Conservation (phyloP, 1,140 invertebrate genomes). For the Drosophila bifasciata region DNA sequence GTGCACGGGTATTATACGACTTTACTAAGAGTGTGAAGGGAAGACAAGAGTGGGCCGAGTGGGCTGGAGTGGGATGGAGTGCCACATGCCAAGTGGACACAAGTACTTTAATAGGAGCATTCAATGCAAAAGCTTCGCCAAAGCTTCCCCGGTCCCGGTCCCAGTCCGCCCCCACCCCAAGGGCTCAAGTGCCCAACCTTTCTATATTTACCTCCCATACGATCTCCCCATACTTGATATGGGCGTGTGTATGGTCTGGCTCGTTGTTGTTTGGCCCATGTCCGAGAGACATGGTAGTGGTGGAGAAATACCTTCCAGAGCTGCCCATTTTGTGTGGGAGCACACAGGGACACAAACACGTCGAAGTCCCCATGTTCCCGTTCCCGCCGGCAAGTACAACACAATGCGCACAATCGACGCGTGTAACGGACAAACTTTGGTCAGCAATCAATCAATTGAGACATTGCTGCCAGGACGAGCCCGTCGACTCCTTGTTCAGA, state of each 20-base stretch:
- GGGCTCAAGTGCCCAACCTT: neutral
- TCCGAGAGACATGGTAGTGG: neutral
- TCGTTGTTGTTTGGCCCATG: conserved; percentile 9
- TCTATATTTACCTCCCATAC: neutral
- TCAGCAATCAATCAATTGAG: conserved; percentile 66
- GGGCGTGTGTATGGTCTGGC: conserved; percentile 32
- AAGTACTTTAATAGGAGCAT: conserved; percentile 26
- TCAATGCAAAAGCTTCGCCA: conserved; percentile 40
- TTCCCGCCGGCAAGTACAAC: conserved; percentile 49
- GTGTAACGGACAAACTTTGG: conserved; percentile 66
- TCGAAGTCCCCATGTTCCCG: conserved; percentile 11
- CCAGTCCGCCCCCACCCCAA: neutral
- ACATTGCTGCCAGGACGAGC: conserved; percentile 33
- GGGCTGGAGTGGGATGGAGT: conserved; percentile 5
- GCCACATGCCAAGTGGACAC: conserved; percentile 38
- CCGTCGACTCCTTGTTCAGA: conserved; percentile 39
- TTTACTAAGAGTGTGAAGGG: no score
- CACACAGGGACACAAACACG: conserved; percentile 29
- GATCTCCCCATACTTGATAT: conserved; percentile 47
- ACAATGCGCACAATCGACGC: conserved; percentile 62
- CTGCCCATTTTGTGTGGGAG: no score
- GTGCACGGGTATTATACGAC: neutral
- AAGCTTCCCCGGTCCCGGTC: neutral
- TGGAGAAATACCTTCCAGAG: no score
- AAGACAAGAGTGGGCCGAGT: conserved; percentile 18